A percentile compares a stretch with the other conserved stretches of the same genome.
phyloP scores from a whole-genome alignment of 2,888 invertebrate genomes.

The Alloplasta piceator region DNA sequence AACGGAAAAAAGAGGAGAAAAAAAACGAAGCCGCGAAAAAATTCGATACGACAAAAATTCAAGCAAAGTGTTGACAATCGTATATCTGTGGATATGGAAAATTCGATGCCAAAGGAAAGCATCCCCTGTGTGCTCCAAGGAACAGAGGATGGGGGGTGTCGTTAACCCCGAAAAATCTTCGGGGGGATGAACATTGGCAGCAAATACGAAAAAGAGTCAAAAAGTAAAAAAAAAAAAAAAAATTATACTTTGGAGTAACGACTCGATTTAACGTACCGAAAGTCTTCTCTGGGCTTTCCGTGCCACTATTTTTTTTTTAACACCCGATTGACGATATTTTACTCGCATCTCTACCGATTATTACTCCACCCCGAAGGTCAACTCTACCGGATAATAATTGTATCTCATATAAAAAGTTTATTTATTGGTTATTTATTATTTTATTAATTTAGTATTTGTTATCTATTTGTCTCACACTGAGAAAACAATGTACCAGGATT shows the following conservation, averaged over 20 bases:
- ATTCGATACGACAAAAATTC: slow-evolving; percentile 54
- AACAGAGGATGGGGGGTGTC: slow-evolving; percentile 1
- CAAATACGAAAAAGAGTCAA: slow-evolving; percentile 1
- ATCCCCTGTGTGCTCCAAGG: neutral
- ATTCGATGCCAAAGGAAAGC: slow-evolving; percentile 46
- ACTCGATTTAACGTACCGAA: slow-evolving; percentile 32
- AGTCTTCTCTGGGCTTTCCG: slow-evolving; percentile 11
- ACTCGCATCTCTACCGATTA: no score
- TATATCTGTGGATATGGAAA: slow-evolving; percentile 4
- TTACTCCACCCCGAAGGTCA: no score
- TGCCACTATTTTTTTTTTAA: neutral
- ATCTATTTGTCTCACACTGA: no score
- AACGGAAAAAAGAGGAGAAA: neutral
- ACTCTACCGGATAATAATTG: no score
- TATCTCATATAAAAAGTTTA: no score
- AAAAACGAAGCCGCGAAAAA: neutral
- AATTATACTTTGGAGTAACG: neutral
- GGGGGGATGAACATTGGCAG: slow-evolving; percentile 13
- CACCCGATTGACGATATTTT: neutral
- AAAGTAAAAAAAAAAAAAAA: neutral
- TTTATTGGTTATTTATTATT: no score
- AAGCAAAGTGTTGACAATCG: slow-evolving; percentile 12
- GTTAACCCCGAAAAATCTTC: slow-evolving; percentile 37
- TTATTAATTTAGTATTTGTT: no score
- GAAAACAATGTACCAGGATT: no score